Evolutionary conservation across 2,113 vertebrate genomes (phyloP), one percentile per base, ranked within the genome.

Genomic region (Vanacampus margaritifer): DNA sequence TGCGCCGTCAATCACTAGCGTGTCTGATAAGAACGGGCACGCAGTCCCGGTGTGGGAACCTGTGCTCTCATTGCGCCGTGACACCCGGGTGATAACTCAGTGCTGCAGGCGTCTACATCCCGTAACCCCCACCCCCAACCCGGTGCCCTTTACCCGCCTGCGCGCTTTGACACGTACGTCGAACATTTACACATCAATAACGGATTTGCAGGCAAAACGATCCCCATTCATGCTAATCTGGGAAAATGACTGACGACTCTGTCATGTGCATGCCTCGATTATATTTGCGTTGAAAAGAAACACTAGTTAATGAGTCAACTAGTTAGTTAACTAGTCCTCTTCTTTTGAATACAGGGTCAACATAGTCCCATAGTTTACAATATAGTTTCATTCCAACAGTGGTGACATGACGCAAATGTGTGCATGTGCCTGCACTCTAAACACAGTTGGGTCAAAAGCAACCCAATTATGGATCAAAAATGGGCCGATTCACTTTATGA

Each of bases 41-140:
- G 85, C 75, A 89, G 86, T 89, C 87, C 79, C 67, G 61, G 81
- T 65, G 84, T 88, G 86, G 88, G 86, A 87, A 88, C 90, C 87
- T 84, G 72, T 76, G 71, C 88, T 87, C 88, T 91, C 86, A 91
- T 89, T 89, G 86, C 79, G 80, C 79, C 78, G 88, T 80, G 72
- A 87, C 86, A 89, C 83, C 78, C 81, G 73, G 81, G 86, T 86
- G 89, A 92, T 91, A 91, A 92, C 87, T 88, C 86, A 89, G 82
- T 86, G 81, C 80, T 75, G 86, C 83, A 78, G 81, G 79, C 80
- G 71, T 78, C 85, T 83, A 76, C 59, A 78, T 86, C 80, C 84
- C 74, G 66, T 81, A 82, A 75, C 80, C 77, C 80, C 80, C 83
- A 72, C 79, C 19, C 28, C 58, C 71, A 64, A 84, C 81, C 84